Evolutionary conservation across 2,888 invertebrate genomes (phyloP).

Genomic region (Acleris holmiana): DNA sequence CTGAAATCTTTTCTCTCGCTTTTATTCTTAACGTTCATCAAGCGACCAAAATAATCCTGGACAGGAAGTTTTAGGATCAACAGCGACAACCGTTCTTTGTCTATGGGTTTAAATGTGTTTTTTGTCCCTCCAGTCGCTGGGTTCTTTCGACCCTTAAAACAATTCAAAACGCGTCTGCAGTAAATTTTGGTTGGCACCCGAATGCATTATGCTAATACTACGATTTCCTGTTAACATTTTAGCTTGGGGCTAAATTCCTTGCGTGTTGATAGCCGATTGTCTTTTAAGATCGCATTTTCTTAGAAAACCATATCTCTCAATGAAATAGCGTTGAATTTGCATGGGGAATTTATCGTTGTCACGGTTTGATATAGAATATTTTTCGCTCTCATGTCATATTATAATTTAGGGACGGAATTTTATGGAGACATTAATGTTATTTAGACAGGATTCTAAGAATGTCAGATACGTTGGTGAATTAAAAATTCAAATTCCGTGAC

Average conservation of each 20-base stretch:
- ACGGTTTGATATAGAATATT: slow-evolving; percentile 62
- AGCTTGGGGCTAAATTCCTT: slow-evolving; percentile 57
- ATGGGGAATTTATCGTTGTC: slow-evolving; percentile 68
- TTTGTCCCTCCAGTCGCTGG: slow-evolving; percentile 52
- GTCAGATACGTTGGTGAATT: slow-evolving; percentile 53
- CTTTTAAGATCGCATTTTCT: slow-evolving; percentile 54
- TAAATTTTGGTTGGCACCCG: slow-evolving; percentile 68
- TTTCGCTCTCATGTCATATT: slow-evolving; percentile 64
- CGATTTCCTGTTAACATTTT: slow-evolving; percentile 70
- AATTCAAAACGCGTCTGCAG: slow-evolving; percentile 59
- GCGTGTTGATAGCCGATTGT: slow-evolving; percentile 64
- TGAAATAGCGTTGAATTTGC: slow-evolving; percentile 69
- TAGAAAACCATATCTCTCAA: slow-evolving; percentile 54
- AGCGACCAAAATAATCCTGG: slow-evolving; percentile 11
- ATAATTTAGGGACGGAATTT: slow-evolving; percentile 70
- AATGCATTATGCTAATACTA: slow-evolving; percentile 76
- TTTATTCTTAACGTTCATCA: slow-evolving; percentile 12
- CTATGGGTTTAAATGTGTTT: slow-evolving; percentile 30
- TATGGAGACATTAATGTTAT: slow-evolving; percentile 69
- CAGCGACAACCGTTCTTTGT: slow-evolving; percentile 27
- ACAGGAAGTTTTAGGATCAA: slow-evolving; percentile 35
- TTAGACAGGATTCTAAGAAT: slow-evolving; percentile 68
- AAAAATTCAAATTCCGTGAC: slow-evolving; percentile 57
- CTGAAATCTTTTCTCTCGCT: slow-evolving; percentile 46
- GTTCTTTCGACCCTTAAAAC: slow-evolving; percentile 52